phyloP scores from a whole-genome alignment of 2,797 vertebrate genomes.

The Urophycis tenuis region DNA sequence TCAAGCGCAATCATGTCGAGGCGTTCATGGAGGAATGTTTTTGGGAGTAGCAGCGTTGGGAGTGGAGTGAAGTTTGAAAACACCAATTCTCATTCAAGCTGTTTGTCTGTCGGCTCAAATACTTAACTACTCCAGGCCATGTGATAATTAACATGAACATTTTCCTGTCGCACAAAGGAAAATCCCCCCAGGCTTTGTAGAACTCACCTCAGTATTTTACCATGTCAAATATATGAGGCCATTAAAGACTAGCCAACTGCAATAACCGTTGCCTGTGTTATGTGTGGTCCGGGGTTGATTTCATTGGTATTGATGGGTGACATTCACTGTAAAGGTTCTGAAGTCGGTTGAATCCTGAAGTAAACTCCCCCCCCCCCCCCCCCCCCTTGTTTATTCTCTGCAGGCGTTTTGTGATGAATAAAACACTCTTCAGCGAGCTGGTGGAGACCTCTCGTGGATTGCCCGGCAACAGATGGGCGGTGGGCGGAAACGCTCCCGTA shows the following conservation, averaged over 20 bases:
- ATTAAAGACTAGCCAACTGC: neutral
- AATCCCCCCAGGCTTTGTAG: neutral
- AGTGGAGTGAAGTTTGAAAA: too few species aligned
- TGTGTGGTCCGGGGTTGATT: neutral
- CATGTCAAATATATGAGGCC: neutral
- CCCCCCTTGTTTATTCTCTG: neutral
- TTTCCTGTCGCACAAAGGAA: neutral
- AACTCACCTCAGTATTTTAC: neutral
- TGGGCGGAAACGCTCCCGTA: slow-evolving; percentile 79
- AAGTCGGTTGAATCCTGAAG: neutral
- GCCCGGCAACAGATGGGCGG: slow-evolving; percentile 76
- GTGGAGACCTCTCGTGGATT: slow-evolving; percentile 74
- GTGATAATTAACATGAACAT: neutral
- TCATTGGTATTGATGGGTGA: too few species aligned
- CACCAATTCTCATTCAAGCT: too few species aligned
- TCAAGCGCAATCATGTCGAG: neutral
- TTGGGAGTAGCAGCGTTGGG: too few species aligned
- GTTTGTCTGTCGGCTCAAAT: neutral
- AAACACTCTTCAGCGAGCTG: slow-evolving; percentile 74
- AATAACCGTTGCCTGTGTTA: too few species aligned
- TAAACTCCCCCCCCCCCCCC: neutral
- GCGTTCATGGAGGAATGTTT: neutral
- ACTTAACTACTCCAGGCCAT: neutral
- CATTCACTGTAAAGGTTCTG: neutral
- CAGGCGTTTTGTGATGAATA: slow-evolving; percentile 76